These are phyloP conservation scores for Vireo griseus DNA, from an alignment of 2,797 vertebrate genomes.

Conservation along the genomic window DNA sequence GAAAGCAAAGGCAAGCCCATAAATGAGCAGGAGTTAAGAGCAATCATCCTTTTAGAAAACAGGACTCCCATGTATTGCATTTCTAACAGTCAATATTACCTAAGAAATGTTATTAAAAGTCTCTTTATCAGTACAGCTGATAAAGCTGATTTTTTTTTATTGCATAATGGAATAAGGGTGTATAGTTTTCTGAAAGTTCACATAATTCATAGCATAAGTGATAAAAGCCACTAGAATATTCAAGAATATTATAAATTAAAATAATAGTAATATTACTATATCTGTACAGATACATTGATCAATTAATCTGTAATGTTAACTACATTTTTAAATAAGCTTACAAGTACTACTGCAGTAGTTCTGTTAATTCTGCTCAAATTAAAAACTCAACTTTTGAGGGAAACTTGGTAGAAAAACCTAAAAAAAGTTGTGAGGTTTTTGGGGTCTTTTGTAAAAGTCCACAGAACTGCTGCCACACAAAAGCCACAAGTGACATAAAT, in stretches of 20 bases:
- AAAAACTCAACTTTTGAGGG: background rate
- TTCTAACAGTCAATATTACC: constrained; percentile 7
- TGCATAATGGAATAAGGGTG: background rate
- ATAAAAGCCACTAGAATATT: background rate
- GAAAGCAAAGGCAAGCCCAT: constrained; percentile 28
- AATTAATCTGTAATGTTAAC: background rate
- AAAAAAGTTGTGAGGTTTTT: background rate
- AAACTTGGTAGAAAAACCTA: background rate
- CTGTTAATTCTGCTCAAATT: background rate
- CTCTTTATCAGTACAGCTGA: background rate
- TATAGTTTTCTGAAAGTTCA: background rate
- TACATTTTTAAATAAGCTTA: background rate
- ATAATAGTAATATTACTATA: background rate
- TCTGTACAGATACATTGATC: background rate
- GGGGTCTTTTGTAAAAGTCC: background rate
- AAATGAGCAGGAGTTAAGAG: constrained; percentile 15
- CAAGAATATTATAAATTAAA: background rate
- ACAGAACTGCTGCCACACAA: background rate
- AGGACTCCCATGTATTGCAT: background rate
- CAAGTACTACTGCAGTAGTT: background rate
- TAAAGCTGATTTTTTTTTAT: background rate
- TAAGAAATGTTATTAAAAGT: background rate
- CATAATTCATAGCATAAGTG: background rate
- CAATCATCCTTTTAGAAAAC: background rate
- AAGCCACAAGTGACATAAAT: constrained; percentile 24